phyloP scores from a whole-genome alignment of 2,797 vertebrate species.

The Lacerta bilineata region DNA sequence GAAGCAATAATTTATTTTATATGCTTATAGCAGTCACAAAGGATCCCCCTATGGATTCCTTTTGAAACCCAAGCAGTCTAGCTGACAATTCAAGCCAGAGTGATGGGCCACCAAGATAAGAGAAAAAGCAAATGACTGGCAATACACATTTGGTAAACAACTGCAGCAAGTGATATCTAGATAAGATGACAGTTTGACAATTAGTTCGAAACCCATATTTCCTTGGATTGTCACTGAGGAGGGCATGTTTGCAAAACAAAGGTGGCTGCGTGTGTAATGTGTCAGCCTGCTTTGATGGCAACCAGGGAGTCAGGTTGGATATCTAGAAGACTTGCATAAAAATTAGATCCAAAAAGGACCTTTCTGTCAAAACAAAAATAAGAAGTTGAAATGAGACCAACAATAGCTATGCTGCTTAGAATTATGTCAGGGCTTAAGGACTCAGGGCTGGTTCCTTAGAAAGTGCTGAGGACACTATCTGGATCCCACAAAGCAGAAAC shows the following conservation, averaged over 20 bases:
- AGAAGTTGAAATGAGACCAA: not conserved
- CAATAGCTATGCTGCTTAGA: not conserved
- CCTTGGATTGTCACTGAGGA: not conserved
- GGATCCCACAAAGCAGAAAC: not conserved
- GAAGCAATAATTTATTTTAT: not conserved
- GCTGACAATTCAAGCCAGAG: not conserved
- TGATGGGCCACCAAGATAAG: not conserved
- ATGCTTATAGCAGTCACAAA: not conserved
- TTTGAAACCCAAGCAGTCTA: not conserved
- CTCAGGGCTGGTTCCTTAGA: not conserved
- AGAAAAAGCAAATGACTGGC: not conserved
- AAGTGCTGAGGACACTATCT: not conserved
- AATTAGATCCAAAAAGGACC: not conserved
- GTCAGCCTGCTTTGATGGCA: not conserved
- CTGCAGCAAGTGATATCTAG: not conserved
- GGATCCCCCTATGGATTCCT: not conserved
- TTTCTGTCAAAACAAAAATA: not conserved
- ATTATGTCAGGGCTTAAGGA: not conserved
- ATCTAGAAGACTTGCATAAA: not conserved
- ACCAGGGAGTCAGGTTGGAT: not conserved
- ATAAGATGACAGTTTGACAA: not conserved
- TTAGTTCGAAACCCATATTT: not conserved
- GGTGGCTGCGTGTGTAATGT: not conserved
- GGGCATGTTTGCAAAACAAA: conserved; percentile 19
- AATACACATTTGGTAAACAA: not conserved